Evolutionary conservation across 2,888 invertebrate species (phyloP).

Genomic region (Merodon equestris): DNA sequence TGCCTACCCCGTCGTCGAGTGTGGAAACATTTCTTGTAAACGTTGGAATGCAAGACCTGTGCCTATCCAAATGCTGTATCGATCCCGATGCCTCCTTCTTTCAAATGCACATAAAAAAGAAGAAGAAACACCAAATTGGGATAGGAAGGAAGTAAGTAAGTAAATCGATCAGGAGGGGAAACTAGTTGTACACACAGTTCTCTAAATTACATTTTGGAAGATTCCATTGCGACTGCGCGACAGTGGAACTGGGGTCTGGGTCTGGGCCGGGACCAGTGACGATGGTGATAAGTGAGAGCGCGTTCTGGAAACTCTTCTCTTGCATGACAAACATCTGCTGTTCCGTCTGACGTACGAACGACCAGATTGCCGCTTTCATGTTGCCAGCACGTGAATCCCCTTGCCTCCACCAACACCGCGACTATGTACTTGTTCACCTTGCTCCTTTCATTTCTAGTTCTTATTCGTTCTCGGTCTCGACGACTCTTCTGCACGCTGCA

Average conservation of each 20-base stretch:
- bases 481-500: conserved; percentile 29
- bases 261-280: no score
- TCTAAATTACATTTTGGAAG: conserved; percentile 32
- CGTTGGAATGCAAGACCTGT: conserved; percentile 63
- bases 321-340: conserved; percentile 69
- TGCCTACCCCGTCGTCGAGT: conserved; percentile 45
- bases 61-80: conserved; percentile 59
- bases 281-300: conserved; percentile 35
- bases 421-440: conserved; percentile 15
- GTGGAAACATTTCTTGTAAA: conserved; percentile 7
- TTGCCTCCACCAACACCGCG: background rate
- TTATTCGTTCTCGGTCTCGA: conserved; percentile 3
- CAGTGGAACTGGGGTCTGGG: conserved; percentile 28
- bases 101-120: conserved; percentile 19
- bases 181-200: conserved; percentile 36
- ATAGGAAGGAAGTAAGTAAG: conserved; percentile 52
- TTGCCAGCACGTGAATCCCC: conserved; percentile 10
- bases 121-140: conserved; percentile 14
- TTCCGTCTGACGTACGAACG: conserved; percentile 60
- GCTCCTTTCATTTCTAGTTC: background rate
- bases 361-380: conserved; percentile 39
- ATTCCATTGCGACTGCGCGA: conserved; percentile 36
- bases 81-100: conserved; percentile 43
- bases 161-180: conserved; percentile 20
- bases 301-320: conserved; percentile 56